Conservation (phyloP, 2,113 vertebrate species). For the Elephantulus edwardii region DNA sequence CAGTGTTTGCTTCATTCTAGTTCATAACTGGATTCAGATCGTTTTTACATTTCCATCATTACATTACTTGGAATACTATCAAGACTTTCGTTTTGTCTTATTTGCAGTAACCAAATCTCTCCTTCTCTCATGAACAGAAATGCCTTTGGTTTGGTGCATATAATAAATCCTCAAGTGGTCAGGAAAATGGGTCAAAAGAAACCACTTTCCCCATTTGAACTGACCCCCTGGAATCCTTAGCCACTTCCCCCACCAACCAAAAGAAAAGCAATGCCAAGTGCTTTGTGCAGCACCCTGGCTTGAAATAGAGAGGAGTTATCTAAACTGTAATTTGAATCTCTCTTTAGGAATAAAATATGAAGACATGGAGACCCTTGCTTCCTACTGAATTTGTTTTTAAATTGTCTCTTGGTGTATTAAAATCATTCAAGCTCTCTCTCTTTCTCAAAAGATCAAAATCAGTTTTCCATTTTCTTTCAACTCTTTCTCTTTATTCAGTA, state of each 20-base stretch:
- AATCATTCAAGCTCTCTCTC: constrained; percentile 4
- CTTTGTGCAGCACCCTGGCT: neutral
- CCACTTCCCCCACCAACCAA: neutral
- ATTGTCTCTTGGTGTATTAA: constrained; percentile 60
- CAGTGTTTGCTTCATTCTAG: neutral
- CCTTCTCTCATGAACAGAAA: constrained; percentile 41
- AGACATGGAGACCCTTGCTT: constrained; percentile 22
- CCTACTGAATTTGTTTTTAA: constrained; percentile 56
- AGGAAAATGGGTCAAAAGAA: constrained; percentile 48
- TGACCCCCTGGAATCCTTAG: neutral
- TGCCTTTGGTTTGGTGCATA: constrained; percentile 42
- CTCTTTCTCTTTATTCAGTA: neutral
- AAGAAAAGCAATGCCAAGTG: neutral
- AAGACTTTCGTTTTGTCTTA: constrained; percentile 49
- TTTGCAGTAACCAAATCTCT: neutral
- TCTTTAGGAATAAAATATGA: constrained; percentile 20
- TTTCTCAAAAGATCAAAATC: neutral
- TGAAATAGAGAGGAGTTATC: neutral
- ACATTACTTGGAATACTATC: constrained; percentile 5
- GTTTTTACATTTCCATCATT: constrained; percentile 14
- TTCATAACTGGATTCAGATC: neutral
- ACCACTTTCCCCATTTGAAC: constrained; percentile 9
- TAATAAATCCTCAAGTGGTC: constrained; percentile 32
- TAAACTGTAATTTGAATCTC: constrained; percentile 29
- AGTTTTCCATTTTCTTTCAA: constrained; percentile 48